phyloP scores from a whole-genome alignment of 2,113 vertebrate species.

The Brienomyrus brachyistius region DNA sequence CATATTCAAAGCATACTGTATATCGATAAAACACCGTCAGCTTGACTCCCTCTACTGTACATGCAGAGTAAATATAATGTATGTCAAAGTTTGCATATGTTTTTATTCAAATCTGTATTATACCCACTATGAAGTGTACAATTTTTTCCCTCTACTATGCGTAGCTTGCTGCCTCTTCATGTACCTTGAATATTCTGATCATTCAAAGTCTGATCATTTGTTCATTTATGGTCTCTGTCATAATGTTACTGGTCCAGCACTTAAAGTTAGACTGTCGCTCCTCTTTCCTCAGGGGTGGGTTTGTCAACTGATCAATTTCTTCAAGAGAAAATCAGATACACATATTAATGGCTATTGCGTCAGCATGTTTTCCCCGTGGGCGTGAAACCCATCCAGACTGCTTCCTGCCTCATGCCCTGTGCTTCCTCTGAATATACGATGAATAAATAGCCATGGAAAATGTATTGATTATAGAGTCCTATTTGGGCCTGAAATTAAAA shows the following conservation, averaged over 20 bases:
- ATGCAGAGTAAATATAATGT: background rate
- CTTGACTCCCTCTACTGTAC: constrained; percentile 1
- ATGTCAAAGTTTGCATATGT: background rate
- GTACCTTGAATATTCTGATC: too few relatives aligned
- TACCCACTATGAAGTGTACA: background rate
- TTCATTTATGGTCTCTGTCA: background rate
- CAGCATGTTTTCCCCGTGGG: too few relatives aligned
- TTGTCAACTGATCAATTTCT: background rate
- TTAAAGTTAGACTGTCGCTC: background rate
- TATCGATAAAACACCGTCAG: background rate
- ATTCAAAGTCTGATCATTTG: background rate
- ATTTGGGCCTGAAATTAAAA: too few relatives aligned
- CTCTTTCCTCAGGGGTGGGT: background rate
- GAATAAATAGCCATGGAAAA: background rate
- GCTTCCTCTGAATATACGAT: background rate
- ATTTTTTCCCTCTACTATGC: too few relatives aligned
- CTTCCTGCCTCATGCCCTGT: too few relatives aligned
- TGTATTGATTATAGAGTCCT: too few relatives aligned
- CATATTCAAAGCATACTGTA: background rate
- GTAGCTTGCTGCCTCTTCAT: too few relatives aligned
- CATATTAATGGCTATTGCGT: background rate
- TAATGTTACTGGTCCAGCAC: background rate
- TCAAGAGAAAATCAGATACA: background rate
- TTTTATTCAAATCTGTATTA: background rate
- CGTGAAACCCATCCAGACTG: too few relatives aligned